These are phyloP conservation scores for Bettongia penicillata DNA, from an alignment of 2,113 vertebrate genomes.

Conservation along the genomic window DNA sequence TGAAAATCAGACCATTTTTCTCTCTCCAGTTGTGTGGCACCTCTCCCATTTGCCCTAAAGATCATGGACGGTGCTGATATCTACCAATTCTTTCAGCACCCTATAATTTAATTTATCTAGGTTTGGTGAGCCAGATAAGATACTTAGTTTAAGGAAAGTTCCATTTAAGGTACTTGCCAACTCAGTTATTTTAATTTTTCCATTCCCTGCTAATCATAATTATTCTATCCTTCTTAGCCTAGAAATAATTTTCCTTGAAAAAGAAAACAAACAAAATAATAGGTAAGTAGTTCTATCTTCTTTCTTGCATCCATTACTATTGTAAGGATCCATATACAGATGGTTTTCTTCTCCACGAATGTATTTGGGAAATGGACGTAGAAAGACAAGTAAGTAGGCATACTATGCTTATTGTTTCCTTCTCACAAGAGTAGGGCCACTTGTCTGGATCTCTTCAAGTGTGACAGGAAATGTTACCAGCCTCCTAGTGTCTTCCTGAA, in stretches of 20 bases:
- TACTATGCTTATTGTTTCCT: neutral
- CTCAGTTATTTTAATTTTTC: neutral
- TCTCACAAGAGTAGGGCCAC: neutral
- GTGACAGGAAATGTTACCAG: too few species aligned
- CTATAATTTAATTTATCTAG: neutral
- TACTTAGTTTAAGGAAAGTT: neutral
- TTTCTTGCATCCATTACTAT: neutral
- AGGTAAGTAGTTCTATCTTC: neutral
- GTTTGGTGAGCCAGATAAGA: neutral
- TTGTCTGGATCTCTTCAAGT: neutral
- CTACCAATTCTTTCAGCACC: neutral
- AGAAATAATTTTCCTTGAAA: too few species aligned
- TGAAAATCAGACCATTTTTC: neutral
- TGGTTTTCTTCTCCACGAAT: neutral
- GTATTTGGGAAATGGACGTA: neutral
- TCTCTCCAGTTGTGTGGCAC: neutral
- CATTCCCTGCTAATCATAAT: neutral
- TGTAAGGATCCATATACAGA: neutral
- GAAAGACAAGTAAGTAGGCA: neutral
- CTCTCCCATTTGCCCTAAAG: neutral
- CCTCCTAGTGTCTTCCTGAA: neutral
- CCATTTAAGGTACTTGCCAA: neutral
- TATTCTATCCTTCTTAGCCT: neutral
- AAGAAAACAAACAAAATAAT: too few species aligned
- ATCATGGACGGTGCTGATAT: neutral